Conservation (phyloP, 2,888 invertebrate genomes). For the Eledona agricola region DNA sequence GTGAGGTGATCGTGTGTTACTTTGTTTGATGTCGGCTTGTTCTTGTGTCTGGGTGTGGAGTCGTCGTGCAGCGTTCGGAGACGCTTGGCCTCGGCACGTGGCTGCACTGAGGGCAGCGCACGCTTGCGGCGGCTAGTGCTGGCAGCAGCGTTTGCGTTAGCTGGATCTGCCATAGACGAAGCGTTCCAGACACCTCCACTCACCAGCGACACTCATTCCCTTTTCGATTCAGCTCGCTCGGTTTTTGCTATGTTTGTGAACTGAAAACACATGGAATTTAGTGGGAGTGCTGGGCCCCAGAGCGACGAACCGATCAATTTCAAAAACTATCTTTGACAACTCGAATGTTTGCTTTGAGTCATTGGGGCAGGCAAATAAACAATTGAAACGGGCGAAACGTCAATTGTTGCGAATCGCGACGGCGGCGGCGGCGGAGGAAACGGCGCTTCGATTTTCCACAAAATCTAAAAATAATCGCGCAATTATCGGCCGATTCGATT, state of each 20-base stretch:
- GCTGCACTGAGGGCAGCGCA: constrained; percentile 69
- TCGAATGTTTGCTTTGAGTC: constrained; percentile 25
- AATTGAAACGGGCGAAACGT: constrained; percentile 25
- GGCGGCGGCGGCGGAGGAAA: too few species aligned
- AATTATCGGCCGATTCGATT: constrained; percentile 24
- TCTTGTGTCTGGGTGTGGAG: constrained; percentile 27
- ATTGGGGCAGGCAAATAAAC: constrained; percentile 33
- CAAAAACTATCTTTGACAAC: constrained; percentile 27
- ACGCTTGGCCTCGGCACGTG: constrained; percentile 69
- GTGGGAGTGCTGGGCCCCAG: constrained; percentile 7
- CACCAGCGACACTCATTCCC: constrained; percentile 63
- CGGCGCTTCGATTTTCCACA: constrained; percentile 11
- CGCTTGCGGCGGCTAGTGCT: constrained; percentile 65
- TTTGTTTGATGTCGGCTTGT: background rate
- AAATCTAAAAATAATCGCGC: constrained; percentile 31
- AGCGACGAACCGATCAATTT: constrained; percentile 20
- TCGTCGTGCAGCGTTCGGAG: constrained; percentile 60
- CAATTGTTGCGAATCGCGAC: constrained; percentile 10
- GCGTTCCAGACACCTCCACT: constrained; percentile 77
- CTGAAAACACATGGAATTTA: constrained; percentile 46
- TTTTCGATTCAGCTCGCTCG: constrained; percentile 57
- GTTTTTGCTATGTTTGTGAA: constrained; percentile 49
- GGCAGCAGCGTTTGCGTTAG: constrained; percentile 75
- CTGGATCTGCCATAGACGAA: constrained; percentile 93
- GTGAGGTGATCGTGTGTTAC: background rate